Percentiles rank a stretch among this genome's conserved stretches.
Conservation (phyloP, 1,140 invertebrate genomes). For the Heliconius hermathena region DNA sequence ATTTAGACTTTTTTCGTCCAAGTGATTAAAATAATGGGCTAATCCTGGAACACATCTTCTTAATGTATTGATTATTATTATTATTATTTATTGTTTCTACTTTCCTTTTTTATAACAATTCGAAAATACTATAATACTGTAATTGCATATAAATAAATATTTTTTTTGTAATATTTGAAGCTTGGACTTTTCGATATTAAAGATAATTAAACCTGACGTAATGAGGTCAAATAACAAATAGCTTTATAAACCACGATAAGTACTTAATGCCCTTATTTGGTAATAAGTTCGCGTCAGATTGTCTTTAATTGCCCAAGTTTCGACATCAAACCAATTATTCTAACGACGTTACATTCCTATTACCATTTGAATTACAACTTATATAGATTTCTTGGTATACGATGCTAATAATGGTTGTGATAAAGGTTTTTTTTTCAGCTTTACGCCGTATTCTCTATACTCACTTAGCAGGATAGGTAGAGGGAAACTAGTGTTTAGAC, state of each 20-base stretch:
- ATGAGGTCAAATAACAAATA: neutral
- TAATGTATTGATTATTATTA: too few species aligned
- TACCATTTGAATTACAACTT: slow-evolving; percentile 30
- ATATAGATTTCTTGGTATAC: slow-evolving; percentile 21
- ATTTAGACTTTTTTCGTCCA: neutral
- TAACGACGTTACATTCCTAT: slow-evolving; percentile 36
- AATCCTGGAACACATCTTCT: too few species aligned
- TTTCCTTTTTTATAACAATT: too few species aligned
- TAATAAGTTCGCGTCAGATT: slow-evolving; percentile 19
- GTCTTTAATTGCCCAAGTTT: slow-evolving; percentile 34
- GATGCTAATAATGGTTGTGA: neutral
- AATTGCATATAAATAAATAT: too few species aligned
- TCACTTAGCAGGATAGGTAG: neutral
- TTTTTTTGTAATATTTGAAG: too few species aligned
- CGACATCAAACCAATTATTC: slow-evolving; percentile 37
- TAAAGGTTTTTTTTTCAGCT: neutral
- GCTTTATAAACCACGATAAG: neutral
- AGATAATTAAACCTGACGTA: neutral
- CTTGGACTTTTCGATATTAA: neutral
- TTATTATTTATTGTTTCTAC: too few species aligned
- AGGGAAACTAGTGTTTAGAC: neutral
- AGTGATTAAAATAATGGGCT: too few species aligned
- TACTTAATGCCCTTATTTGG: neutral
- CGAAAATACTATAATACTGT: too few species aligned
- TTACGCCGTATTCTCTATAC: neutral